Evolutionary conservation across 1,140 invertebrate species (phyloP), one percentile per base, ranked within the genome.

Genomic region (Solenopsis invicta): DNA sequence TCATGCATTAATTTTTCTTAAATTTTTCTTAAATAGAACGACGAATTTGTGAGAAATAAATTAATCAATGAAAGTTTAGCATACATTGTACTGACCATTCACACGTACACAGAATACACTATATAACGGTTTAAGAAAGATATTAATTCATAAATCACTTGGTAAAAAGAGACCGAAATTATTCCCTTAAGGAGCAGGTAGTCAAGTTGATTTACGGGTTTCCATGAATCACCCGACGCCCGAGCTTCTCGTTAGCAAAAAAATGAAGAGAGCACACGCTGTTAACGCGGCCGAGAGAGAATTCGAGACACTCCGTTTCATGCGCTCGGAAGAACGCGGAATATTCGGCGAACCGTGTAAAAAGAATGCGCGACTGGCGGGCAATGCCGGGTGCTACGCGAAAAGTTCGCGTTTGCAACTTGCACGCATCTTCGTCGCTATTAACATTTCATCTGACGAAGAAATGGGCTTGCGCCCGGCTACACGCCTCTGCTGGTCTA

Each of bases 361-460:
- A 74, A 84, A 75, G 80, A 84, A 84, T 74, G 69, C 80, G 41
- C 41, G 45, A 66, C 18, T 45, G 76, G 34, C 34, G 29, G 16
- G 37, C 54, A n/a, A 61, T 21, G 54, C 13, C 54, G 80, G 29
- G 41, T 54, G 29, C 61, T 74, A 61, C 21, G 50, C 78, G 78
- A 81, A 56, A 81, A 81, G 78, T 72, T 81, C 86, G 64, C 54
- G 76, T 80, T 29, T 80, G 54, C 78, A 41, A 16, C 5, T 59
- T 18, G 21, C 37, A 61, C 78, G 86, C 59, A 88, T 80, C 78
- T 87, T 45, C 72, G 89, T 92, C 87, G 87, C 89, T 89, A 89
- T 93, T 93, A 92, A 93, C 91, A 91, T 93, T 93, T 92, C 88
- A 93, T 92, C 90, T 92, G 76, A 89, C 85, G 78, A 84, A 78